A percentile compares a stretch with the other conserved stretches of the same genome.
phyloP scores from a whole-genome alignment of 2,888 invertebrate genomes.

The Drosophila kuntzei region DNA sequence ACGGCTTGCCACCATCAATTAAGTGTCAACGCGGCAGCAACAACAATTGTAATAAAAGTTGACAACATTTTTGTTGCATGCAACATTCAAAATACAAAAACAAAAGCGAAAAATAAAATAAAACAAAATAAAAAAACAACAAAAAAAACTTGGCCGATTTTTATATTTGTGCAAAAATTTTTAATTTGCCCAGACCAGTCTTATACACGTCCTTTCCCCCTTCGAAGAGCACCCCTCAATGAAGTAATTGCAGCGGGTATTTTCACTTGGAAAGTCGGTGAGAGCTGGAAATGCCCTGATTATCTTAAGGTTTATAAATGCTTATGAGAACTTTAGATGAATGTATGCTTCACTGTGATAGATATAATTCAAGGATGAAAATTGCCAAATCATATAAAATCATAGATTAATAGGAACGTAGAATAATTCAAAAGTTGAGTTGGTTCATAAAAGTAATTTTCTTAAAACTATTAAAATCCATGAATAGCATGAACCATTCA shows the following conservation, averaged over 20 bases:
- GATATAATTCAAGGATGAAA: too few species aligned
- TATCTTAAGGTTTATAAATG: background rate
- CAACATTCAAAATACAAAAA: constrained; percentile 45
- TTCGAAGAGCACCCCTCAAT: background rate
- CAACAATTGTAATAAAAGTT: constrained; percentile 73
- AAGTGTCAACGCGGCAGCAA: constrained; percentile 71
- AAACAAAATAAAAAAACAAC: constrained; percentile 12
- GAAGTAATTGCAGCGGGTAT: background rate
- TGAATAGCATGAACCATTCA: too few species aligned
- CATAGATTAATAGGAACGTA: too few species aligned
- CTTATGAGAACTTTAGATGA: too few species aligned
- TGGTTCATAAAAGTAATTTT: too few species aligned
- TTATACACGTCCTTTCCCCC: background rate
- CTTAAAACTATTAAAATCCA: too few species aligned
- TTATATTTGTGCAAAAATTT: constrained; percentile 75
- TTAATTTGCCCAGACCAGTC: constrained; percentile 65
- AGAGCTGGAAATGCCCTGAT: too few species aligned
- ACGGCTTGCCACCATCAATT: constrained; percentile 83
- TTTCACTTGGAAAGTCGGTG: background rate
- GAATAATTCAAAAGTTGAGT: too few species aligned
- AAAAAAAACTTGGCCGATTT: constrained; percentile 56
- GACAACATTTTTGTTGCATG: constrained; percentile 75
- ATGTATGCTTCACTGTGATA: too few species aligned
- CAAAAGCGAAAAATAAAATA: constrained; percentile 24
- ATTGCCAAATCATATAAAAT: too few species aligned